A percentile compares a stretch with the other conserved stretches of the same genome.
Evolutionary conservation across 2,797 vertebrate species (phyloP).

Genomic region (Brachyalestes nurse): DNA sequence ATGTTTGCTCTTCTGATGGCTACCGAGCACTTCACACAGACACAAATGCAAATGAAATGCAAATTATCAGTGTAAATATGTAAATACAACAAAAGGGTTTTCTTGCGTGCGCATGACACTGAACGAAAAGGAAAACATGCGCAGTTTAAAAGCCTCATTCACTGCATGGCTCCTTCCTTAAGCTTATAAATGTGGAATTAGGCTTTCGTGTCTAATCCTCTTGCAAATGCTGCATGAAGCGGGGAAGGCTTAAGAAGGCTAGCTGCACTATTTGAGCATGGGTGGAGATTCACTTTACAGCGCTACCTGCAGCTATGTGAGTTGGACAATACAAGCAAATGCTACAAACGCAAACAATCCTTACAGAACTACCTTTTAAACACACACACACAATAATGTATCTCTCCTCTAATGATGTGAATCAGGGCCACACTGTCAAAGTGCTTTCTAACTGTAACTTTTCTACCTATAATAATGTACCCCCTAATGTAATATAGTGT

Average conservation of each 20-base stretch:
- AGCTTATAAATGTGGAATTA: constrained; percentile 31
- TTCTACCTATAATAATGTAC: background rate
- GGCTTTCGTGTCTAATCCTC: constrained; percentile 37
- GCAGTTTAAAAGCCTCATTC: background rate
- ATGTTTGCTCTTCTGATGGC: background rate
- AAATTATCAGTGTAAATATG: background rate
- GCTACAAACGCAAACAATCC: constrained; percentile 24
- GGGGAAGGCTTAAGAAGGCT: constrained; percentile 24
- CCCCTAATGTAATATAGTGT: background rate
- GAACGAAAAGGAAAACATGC: background rate
- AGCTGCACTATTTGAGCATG: background rate
- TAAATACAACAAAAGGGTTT: constrained; percentile 12
- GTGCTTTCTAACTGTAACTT: background rate
- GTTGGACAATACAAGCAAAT: constrained; percentile 37
- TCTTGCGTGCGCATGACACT: background rate
- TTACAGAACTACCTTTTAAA: constrained; percentile 32
- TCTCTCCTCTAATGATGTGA: background rate
- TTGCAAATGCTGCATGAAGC: constrained; percentile 39
- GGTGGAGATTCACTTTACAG: constrained; percentile 40
- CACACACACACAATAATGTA: too few species aligned
- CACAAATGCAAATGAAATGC: constrained; percentile 3
- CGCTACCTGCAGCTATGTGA: constrained; percentile 34
- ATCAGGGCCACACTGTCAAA: background rate
- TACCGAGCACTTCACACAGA: background rate
- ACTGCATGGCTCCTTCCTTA: background rate